Evolutionary conservation across 2,888 invertebrate species (phyloP), one percentile per base, ranked within the genome.

Genomic region (Acanthosoma haemorrhoidale): DNA sequence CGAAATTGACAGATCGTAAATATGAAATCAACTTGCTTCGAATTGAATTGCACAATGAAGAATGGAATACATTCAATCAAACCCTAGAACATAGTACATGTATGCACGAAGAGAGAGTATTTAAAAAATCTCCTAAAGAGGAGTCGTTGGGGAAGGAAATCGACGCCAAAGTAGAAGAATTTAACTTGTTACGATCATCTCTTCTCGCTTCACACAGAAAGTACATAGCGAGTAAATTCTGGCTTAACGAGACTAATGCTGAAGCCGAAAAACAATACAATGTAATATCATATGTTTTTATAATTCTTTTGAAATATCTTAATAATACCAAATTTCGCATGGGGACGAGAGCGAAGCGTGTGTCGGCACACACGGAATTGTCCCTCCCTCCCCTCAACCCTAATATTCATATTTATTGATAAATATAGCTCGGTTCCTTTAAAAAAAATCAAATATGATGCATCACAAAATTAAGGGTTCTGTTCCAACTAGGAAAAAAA

Each of bases 51-150:
- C 16, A 61, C 18, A 36, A 61, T 4, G 61, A 61, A 36, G 36
- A 36, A 61, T 61, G 61, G 61, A 61, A 61, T n/a, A 36, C 61
- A 16, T 34, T 36, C 32, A 13, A n/a, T 21, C 34, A 61, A n/a
- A 34, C 13, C 8, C 18, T 21, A 13, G 25, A 36, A 21, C 9
- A 0, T 3, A n/a, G 36, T n/a, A 13, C 29, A 0, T 51, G 2
- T 5, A 25, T 6, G 4, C 3, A 8, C 6, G 51, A 25, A n/a
- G 51, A 25, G 21, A 51, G n/a, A 11, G 25, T 13, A 6, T 13
- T 4, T 1, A 5, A 1, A 6, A 51, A 51, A n/a, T 51, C 51
- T 0, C 6, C 21, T 0, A 25, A 51, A n/a, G 13, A 51, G 25
- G 51, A 51, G n/a, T 25, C 13, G n/a, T n/a, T 51, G 11, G 51